Conservation (phyloP, 1,140 invertebrate species). For the Mamestra configurata region DNA sequence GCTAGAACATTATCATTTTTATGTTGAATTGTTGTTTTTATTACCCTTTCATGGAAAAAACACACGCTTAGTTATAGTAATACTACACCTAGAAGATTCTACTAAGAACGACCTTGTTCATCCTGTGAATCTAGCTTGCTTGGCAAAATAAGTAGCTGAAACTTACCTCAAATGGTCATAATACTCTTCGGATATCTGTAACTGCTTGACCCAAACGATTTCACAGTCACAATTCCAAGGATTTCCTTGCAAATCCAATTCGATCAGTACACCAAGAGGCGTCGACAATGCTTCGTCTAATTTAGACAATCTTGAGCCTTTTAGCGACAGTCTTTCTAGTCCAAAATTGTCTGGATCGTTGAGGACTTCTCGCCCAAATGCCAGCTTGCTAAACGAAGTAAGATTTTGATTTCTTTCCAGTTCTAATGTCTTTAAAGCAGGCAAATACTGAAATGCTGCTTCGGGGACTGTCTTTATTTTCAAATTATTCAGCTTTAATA, state of each 20-base stretch:
- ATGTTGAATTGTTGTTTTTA: too few species aligned
- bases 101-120: neutral
- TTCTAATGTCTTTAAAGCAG: constrained; percentile 71
- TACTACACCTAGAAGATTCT: neutral
- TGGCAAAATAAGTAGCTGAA: neutral
- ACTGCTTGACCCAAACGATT: constrained; percentile 76
- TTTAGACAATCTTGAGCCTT: constrained; percentile 73
- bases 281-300: constrained; percentile 70
- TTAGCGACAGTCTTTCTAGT: constrained; percentile 76
- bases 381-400: constrained; percentile 70
- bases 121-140: neutral
- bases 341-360: constrained; percentile 78
- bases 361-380: constrained; percentile 78
- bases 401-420: constrained; percentile 81
- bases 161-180: constrained; percentile 81
- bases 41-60: too few species aligned
- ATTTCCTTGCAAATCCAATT: constrained; percentile 82
- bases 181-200: constrained; percentile 74
- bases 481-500: constrained; percentile 81
- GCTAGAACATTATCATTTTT: neutral
- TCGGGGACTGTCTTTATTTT: constrained; percentile 74
- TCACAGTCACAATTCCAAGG: constrained; percentile 83
- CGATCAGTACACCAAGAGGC: constrained; percentile 73
- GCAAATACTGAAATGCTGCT: constrained; percentile 73
- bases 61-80: too few species aligned